A percentile compares a stretch with the other conserved stretches of the same genome.
These are phyloP conservation scores for Brachystomella parvula DNA, from an alignment of 1,140 invertebrate species.

Conservation along the genomic window DNA sequence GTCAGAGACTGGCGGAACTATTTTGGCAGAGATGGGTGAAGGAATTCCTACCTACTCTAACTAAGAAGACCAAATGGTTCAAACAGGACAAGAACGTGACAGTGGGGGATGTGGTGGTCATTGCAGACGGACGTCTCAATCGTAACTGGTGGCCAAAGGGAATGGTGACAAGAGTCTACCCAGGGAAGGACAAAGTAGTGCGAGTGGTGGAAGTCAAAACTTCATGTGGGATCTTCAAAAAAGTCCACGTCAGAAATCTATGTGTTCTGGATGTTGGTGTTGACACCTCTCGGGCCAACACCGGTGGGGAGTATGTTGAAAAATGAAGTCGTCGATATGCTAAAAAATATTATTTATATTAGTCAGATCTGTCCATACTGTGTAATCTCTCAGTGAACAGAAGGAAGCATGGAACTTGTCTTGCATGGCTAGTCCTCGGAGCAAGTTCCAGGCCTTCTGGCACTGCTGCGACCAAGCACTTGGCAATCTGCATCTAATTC, in stretches of 20 bases:
- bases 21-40: slow-evolving; percentile 10
- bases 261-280: background rate
- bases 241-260: background rate
- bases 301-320: background rate
- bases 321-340: too few species aligned
- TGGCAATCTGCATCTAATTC: too few species aligned
- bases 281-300: background rate
- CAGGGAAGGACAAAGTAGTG: slow-evolving; percentile 16
- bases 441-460: too few species aligned
- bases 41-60: slow-evolving; percentile 11
- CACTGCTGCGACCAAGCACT: too few species aligned
- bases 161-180: background rate
- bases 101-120: slow-evolving; percentile 15
- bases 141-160: slow-evolving; percentile 13
- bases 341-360: too few species aligned
- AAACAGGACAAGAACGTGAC: background rate
- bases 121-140: background rate
- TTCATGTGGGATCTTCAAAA: background rate
- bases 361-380: too few species aligned
- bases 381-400: too few species aligned
- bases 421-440: too few species aligned
- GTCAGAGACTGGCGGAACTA: background rate
- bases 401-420: too few species aligned
- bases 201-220: slow-evolving; percentile 24
- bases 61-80: slow-evolving; percentile 15